phyloP scores from a whole-genome alignment of 2,113 vertebrate species.

The Xyrauchen texanus region DNA sequence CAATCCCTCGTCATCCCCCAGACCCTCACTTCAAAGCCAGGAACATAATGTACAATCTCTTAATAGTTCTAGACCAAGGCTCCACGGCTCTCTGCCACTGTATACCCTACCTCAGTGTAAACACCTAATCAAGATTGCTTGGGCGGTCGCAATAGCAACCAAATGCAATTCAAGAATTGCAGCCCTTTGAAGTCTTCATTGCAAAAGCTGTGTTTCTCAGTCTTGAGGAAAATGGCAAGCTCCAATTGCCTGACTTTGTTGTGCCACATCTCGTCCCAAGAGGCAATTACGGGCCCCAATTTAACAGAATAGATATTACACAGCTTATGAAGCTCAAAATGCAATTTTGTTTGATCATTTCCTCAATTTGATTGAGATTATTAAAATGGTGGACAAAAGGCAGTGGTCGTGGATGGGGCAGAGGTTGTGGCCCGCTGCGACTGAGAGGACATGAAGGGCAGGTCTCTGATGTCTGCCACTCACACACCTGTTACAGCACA shows the following conservation, averaged over 20 bases:
- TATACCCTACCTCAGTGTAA: slow-evolving; percentile 95
- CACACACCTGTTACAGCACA: slow-evolving; percentile 53
- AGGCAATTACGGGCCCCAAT: slow-evolving; percentile 98
- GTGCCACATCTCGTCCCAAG: slow-evolving; percentile 87
- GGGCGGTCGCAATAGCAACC: slow-evolving; percentile 96
- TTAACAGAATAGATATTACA: slow-evolving; percentile 98
- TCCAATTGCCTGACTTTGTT: slow-evolving; percentile 98
- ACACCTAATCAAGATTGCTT: slow-evolving; percentile 99
- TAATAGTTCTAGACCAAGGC: slow-evolving; percentile 99
- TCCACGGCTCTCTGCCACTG: slow-evolving; percentile 90
- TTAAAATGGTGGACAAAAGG: slow-evolving; percentile 90
- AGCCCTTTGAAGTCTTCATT: slow-evolving; percentile 96
- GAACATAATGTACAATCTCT: slow-evolving; percentile 99
- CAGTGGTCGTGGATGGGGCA: slow-evolving; percentile 70
- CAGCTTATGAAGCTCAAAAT: slow-evolving; percentile 98
- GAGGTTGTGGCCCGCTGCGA: slow-evolving; percentile 84
- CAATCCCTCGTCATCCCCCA: slow-evolving; percentile 87
- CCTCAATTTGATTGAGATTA: slow-evolving; percentile 97
- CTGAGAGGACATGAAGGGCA: slow-evolving; percentile 85
- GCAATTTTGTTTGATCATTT: slow-evolving; percentile 97
- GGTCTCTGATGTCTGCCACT: slow-evolving; percentile 75
- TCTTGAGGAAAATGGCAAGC: slow-evolving; percentile 93
- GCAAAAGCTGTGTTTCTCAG: slow-evolving; percentile 93
- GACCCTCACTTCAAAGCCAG: slow-evolving; percentile 99
- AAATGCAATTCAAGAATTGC: slow-evolving; percentile 99